These are phyloP conservation scores for Holothuria leucospilota DNA, from an alignment of 53 echinoderm and acorn worm genomes.

Conservation along the genomic window DNA sequence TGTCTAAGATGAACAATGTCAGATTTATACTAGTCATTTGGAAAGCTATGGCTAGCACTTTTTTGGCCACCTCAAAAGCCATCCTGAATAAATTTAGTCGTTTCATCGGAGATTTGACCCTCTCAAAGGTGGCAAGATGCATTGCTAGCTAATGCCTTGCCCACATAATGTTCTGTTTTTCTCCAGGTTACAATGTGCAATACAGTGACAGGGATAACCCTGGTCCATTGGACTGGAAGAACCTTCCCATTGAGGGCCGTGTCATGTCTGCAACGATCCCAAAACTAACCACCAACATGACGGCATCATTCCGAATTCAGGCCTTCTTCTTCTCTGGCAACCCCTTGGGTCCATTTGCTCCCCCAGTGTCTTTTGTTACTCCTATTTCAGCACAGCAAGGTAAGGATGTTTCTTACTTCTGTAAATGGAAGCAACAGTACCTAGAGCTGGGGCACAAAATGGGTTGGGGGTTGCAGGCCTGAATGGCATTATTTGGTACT, in stretches of 20 bases:
- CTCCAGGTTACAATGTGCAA: constrained; percentile 47
- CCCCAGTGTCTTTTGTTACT: constrained; percentile 17
- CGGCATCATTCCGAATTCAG: constrained; percentile 41
- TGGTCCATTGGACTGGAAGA: background rate
- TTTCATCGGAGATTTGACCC: too few relatives aligned
- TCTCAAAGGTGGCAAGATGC: too few relatives aligned
- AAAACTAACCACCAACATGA: constrained; percentile 44
- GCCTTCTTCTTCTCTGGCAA: constrained; percentile 36
- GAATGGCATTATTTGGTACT: too few relatives aligned
- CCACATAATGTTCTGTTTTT: background rate
- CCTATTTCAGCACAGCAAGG: constrained; percentile 32
- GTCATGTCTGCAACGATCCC: constrained; percentile 25
- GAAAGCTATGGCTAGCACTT: too few relatives aligned
- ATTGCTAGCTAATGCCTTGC: too few relatives aligned
- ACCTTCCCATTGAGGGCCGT: background rate
- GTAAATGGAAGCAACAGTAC: too few relatives aligned
- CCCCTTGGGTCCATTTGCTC: constrained; percentile 31
- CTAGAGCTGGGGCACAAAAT: too few relatives aligned
- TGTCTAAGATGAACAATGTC: too few relatives aligned
- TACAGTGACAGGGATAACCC: constrained; percentile 3
- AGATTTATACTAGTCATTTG: too few relatives aligned
- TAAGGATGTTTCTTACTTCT: background rate
- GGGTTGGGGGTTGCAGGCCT: too few relatives aligned
- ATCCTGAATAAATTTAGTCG: too few relatives aligned
- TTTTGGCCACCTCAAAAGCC: too few relatives aligned